Base-by-base conservation (phyloP, 2,113 vertebrate genomes). In the Aldabrachelys gigantea region DNA sequence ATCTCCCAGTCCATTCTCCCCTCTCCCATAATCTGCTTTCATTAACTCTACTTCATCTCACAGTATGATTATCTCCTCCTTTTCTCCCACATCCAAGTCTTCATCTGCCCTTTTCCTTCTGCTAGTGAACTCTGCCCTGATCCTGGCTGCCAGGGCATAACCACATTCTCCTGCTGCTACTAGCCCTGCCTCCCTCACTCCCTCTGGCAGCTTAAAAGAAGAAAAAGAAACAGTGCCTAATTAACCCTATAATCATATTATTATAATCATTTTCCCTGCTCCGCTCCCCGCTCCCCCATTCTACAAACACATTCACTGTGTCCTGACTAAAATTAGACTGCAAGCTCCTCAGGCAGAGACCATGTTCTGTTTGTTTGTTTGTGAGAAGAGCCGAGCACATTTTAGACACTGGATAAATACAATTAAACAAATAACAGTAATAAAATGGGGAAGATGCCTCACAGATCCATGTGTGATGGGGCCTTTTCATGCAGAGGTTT, bases 221-320 rank as follows among this genome's bases (percentile, higher is more conserved):
- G 59, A 52, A 59, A 76, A 82, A 84, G 38, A 75, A 50, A 21
- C 2, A 29, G 19, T 50, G n/a, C 47, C 27, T 24, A 79, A 87
- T 38, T 6, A 62, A 62, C 29, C 44, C 29, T 89, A 1, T 1
- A 83, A 24, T 52, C 16, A 88, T 78, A 22, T 17, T 78, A 44
- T 3, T 72, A 4, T 82, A 92, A 2, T 2, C 10, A 16, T 89
- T 87, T 56, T 49, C 50, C 3, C 4, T 53, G 47, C 85, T 87
- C 54, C 50, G 0, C 21, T 82, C 24, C 16, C 1, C 3, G 5
- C 7, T 52, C 41, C 27, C 21, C 2, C 4, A 5, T 9, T 59
- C n/a, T 69, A 72, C 52, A 11, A 21, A 8, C 2, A 9, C 47
- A 17, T 3, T 91, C 52, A 88, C 44, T 17, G 72, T 3, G 12